Conservation (phyloP, 2,113 vertebrate genomes). For the Calyptomena viridis region DNA sequence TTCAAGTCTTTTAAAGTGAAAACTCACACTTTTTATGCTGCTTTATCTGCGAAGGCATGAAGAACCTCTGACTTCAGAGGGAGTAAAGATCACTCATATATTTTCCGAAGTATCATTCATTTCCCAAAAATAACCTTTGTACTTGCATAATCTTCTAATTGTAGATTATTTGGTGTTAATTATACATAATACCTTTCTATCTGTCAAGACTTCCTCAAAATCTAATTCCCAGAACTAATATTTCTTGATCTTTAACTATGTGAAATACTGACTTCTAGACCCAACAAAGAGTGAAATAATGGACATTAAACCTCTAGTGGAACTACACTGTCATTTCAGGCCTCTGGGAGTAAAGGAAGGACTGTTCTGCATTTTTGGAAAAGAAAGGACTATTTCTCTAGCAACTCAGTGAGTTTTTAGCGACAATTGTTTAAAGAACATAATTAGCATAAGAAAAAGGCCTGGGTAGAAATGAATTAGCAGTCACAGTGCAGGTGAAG, state of each 20-base stretch:
- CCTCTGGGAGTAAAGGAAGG: not conserved
- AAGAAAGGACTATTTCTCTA: conserved; percentile 5
- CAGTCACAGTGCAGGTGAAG: conserved; percentile 33
- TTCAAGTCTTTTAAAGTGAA: not conserved
- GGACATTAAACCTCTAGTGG: not conserved
- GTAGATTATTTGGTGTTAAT: not conserved
- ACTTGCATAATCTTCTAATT: not conserved
- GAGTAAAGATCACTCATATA: not conserved
- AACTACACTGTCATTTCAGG: not conserved
- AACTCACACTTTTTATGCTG: not conserved
- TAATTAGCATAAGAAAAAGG: conserved; percentile 57
- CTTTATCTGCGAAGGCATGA: not conserved
- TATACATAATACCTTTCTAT: not conserved
- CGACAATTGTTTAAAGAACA: conserved; percentile 43
- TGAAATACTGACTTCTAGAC: conserved; percentile 5
- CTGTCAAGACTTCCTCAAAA: conserved; percentile 1
- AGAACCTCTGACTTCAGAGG: not conserved
- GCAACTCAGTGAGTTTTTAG: conserved; percentile 1
- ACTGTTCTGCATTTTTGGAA: not conserved
- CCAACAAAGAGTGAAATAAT: not conserved
- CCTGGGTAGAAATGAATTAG: conserved; percentile 36
- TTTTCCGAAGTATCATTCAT: not conserved
- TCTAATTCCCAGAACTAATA: not conserved
- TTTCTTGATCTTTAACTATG: not conserved
- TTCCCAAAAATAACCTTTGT: not conserved